phyloP scores from a whole-genome alignment of 2,888 invertebrate genomes.

The Apeira syringaria region DNA sequence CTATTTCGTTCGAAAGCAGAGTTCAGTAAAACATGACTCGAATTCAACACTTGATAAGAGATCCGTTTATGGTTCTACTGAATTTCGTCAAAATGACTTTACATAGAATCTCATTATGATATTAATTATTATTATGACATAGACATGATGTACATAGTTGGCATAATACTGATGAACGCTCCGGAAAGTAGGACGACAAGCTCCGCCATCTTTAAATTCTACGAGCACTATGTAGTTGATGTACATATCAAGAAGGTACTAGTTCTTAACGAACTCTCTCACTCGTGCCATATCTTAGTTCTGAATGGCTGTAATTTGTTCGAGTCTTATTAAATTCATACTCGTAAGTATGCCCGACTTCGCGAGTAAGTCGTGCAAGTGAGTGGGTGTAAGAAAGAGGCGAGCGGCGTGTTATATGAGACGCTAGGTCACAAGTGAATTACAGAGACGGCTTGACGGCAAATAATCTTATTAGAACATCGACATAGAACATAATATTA shows the following conservation, averaged over 20 bases:
- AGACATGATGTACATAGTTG: no score
- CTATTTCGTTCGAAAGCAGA: no score
- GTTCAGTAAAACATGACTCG: no score
- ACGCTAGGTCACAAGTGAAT: constrained; percentile 9
- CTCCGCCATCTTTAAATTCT: constrained; percentile 4
- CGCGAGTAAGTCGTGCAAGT: constrained; percentile 23
- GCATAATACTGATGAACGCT: background rate
- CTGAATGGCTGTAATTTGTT: constrained; percentile 62
- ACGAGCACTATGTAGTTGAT: background rate
- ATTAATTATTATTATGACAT: no score
- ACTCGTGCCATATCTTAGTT: constrained; percentile 42
- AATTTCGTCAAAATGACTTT: no score
- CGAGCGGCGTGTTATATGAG: constrained; percentile 5
- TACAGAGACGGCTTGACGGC: constrained; percentile 13
- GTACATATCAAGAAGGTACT: constrained; percentile 1
- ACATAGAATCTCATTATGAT: no score
- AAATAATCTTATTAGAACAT: constrained; percentile 18
- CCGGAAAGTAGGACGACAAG: constrained; percentile 7
- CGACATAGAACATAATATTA: no score
- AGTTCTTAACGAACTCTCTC: constrained; percentile 29
- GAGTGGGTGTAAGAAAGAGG: constrained; percentile 43
- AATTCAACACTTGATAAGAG: no score
- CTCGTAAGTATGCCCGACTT: constrained; percentile 50
- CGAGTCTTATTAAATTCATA: constrained; percentile 71
- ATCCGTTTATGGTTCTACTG: no score